Evolutionary conservation across 2,888 invertebrate species (phyloP).

Genomic region (Eustalomyia histrio): DNA sequence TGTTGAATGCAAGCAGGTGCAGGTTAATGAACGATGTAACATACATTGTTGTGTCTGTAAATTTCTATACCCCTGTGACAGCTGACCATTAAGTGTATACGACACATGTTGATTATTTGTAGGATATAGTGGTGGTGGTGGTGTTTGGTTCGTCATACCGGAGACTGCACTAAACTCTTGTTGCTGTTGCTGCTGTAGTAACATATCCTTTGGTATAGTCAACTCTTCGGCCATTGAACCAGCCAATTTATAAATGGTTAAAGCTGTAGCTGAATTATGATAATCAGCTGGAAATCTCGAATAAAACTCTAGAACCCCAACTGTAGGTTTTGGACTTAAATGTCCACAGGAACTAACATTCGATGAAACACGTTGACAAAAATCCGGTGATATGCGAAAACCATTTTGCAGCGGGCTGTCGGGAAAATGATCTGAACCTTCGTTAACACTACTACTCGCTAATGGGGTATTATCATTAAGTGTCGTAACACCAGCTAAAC

Average conservation of each 20-base stretch:
- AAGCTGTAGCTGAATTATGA: constrained; percentile 82
- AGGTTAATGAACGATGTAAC: constrained; percentile 87
- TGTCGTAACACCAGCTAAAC: constrained; percentile 83
- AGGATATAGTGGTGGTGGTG: constrained; percentile 82
- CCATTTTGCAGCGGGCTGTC: constrained; percentile 92
- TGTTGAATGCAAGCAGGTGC: constrained; percentile 83
- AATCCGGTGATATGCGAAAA: constrained; percentile 92
- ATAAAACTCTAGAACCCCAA: constrained; percentile 88
- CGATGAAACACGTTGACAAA: constrained; percentile 93
- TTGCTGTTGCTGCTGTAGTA: constrained; percentile 70
- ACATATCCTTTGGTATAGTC: constrained; percentile 79
- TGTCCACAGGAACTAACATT: constrained; percentile 96
- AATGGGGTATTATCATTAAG: constrained; percentile 89
- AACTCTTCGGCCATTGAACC: constrained; percentile 81
- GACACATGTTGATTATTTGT: constrained; percentile 81
- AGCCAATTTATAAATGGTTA: constrained; percentile 85
- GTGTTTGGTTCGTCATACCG: constrained; percentile 81
- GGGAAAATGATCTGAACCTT: constrained; percentile 93
- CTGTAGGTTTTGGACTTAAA: constrained; percentile 93
- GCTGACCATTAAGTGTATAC: constrained; percentile 79
- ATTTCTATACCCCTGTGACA: constrained; percentile 79
- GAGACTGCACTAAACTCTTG: constrained; percentile 78
- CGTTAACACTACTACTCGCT: constrained; percentile 93
- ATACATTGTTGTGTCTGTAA: constrained; percentile 83
- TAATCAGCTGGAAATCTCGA: constrained; percentile 82